Conservation (phyloP, 1,140 invertebrate species). For the Bradysia coprophila region DNA sequence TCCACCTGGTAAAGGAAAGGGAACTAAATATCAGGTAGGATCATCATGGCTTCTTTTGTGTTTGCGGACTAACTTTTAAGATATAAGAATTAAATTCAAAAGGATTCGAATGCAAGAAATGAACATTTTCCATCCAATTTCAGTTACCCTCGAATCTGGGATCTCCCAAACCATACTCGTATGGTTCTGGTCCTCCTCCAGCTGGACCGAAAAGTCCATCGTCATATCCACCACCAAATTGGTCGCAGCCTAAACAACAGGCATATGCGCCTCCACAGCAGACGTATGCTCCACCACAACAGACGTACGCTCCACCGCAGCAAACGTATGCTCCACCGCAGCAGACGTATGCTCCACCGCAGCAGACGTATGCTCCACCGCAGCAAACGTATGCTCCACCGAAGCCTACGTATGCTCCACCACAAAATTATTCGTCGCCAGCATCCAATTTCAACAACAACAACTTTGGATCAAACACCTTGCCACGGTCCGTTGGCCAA, state of each 20-base stretch:
- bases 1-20: constrained; percentile 19
- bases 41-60: background rate
- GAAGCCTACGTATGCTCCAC: constrained; percentile 1
- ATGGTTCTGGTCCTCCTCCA: constrained; percentile 9
- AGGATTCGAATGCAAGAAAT: background rate
- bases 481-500: constrained; percentile 1
- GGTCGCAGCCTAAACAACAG: constrained; percentile 8
- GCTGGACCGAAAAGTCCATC: constrained; percentile 20
- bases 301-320: constrained; percentile 5
- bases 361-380: background rate
- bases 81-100: background rate
- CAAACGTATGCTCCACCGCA: background rate
- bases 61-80: background rate
- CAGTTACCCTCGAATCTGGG: constrained; percentile 4
- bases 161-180: constrained; percentile 14
- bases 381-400: constrained; percentile 1
- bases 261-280: background rate
- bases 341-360: background rate
- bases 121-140: no score
- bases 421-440: background rate
- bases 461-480: background rate
- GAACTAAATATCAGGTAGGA: constrained; percentile 19
- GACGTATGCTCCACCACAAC: background rate
- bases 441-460: background rate
- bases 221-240: constrained; percentile 14